Percentiles rank a stretch among this genome's conserved stretches.
Conservation (phyloP, 2,113 vertebrate genomes). For the Heliornis fulica region DNA sequence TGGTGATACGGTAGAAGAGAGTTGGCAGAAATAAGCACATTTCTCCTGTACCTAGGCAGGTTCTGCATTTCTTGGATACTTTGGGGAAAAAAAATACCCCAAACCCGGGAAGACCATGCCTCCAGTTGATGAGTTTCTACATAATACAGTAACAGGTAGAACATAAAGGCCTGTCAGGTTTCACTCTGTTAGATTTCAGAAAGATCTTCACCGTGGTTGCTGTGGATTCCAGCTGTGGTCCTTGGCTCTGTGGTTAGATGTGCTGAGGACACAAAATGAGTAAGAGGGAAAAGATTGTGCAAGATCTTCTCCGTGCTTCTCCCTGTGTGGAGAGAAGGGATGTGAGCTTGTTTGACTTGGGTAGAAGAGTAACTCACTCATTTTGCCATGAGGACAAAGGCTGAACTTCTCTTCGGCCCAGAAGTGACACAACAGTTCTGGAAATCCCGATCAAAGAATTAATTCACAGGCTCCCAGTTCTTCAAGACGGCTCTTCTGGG, state of each 20-base stretch:
- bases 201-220: neutral
- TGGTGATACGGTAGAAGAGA: neutral
- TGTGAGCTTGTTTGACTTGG: slow-evolving; percentile 51
- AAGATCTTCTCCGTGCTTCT: slow-evolving; percentile 5
- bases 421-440: slow-evolving; percentile 28
- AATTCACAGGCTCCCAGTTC: slow-evolving; percentile 1
- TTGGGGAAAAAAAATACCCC: neutral
- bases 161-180: neutral
- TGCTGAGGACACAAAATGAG: neutral
- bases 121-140: neutral
- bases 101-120: neutral
- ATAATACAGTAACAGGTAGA: neutral
- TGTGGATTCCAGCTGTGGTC: neutral
- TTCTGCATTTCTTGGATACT: neutral
- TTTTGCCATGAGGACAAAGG: neutral
- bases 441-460: slow-evolving; percentile 40
- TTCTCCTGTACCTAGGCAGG: neutral
- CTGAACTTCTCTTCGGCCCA: neutral
- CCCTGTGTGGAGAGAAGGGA: neutral
- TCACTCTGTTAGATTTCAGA: neutral
- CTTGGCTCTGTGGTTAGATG: slow-evolving; percentile 13
- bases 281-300: slow-evolving; percentile 36
- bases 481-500: neutral
- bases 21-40: neutral
- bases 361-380: neutral